Percentiles rank a stretch among this genome's conserved stretches.
Conservation (phyloP, 1,140 invertebrate genomes). For the Drusus annulatus region DNA sequence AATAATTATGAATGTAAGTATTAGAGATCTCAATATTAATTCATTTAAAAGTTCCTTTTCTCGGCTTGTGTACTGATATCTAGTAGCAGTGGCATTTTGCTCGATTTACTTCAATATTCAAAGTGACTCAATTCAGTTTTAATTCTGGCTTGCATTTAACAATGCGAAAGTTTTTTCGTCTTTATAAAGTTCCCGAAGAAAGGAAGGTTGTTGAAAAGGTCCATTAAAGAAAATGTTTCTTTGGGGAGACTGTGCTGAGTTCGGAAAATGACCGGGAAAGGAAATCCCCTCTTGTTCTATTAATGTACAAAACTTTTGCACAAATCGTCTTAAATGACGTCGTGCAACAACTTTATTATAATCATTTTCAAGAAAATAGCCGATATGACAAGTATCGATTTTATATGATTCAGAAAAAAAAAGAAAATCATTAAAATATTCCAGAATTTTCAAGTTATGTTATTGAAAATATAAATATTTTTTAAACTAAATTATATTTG, state of each 20-base stretch:
- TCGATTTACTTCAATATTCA: conserved; percentile 13
- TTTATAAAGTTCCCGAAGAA: not conserved
- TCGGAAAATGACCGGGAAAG: not conserved
- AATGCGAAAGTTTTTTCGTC: conserved; percentile 17
- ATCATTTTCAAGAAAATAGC: no score
- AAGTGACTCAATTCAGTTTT: conserved; percentile 8
- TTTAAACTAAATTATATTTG: no score
- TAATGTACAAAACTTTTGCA: no score
- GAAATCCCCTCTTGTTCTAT: no score
- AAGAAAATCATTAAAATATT: no score
- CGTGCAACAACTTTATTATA: no score
- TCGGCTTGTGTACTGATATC: not conserved
- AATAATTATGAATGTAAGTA: no score
- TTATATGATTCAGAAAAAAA: no score
- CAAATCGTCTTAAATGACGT: no score
- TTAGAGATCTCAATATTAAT: not conserved
- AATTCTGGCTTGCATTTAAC: conserved; percentile 33
- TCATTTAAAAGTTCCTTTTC: not conserved
- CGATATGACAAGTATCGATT: no score
- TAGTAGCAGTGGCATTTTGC: not conserved
- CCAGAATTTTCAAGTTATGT: no score
- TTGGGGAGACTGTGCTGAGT: not conserved
- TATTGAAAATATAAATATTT: no score
- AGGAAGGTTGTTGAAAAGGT: not conserved
- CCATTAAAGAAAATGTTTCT: not conserved